Base-by-base conservation (phyloP, 2,888 invertebrate genomes). In the Pherbina coryleti region DNA sequence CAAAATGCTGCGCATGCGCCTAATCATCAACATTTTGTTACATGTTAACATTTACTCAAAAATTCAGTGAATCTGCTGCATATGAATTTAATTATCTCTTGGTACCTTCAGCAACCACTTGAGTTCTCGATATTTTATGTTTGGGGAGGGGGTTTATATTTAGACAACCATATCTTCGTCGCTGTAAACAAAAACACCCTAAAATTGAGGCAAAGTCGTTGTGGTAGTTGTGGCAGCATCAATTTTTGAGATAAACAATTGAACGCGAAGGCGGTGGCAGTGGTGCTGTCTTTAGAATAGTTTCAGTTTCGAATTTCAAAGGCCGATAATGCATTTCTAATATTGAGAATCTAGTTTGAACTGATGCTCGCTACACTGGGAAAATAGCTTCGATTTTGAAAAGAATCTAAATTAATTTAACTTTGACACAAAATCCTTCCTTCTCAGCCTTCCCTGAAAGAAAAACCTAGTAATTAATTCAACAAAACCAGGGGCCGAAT, bases 81-180 rank as follows among this genome's bases (percentile, higher is more conserved):
- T 60, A 60, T 14, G 60, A 60, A 14, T 60, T 60, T 11, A 60
- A 60, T 60, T 25, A 69, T 55, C n/a, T 28, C n/a, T 53, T n/a
- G 57, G 60, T 57, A 62, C 51, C 62, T 64, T 62, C 51, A 62
- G 11, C 8, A 49, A 74, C 78, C 78, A 74, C 78, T 74, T 74
- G 78, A 78, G 69, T 17, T 67, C 49, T n/a, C 37, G 34, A 71
- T 71, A 28, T 25, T 49, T 51, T 3, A n/a, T n/a, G 17, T 25
- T 11, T 51, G 51, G 5, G 25, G n/a, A 2, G 51, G 22, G 19
- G 19, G 49, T 75, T 75, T 78, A 78, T 76, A 76, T 78, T 76
- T 73, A 76, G 74, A 79, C 74, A 73, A 34, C 34, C 76, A 55
- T 49, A 69, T 69, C 76, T 64, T 62, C 70, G 53, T 31, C 70